A percentile compares a stretch with the other conserved stretches of the same genome.
Evolutionary conservation across 2,113 vertebrate species (phyloP).

Genomic region (Gracilinanus agilis): DNA sequence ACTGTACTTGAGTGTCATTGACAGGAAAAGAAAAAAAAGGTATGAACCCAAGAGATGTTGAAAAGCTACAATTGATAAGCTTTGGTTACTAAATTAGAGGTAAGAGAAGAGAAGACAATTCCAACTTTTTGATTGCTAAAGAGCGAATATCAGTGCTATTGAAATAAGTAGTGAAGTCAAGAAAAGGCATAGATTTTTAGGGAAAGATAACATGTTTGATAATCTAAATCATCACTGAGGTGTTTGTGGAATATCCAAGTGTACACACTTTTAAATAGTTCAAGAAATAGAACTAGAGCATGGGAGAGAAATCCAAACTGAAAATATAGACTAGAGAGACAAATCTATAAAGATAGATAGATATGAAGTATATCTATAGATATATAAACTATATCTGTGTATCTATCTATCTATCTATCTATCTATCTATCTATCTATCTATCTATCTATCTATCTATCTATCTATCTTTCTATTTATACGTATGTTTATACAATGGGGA

Average conservation of each 20-base stretch:
- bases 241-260: background rate
- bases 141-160: background rate
- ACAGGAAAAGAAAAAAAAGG: background rate
- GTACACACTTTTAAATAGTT: background rate
- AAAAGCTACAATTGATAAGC: background rate
- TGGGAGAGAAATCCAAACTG: background rate
- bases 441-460: too few relatives aligned
- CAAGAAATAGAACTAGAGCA: background rate
- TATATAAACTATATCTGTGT: too few relatives aligned
- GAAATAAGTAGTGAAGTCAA: background rate
- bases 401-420: too few relatives aligned
- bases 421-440: too few relatives aligned
- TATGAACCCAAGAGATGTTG: background rate
- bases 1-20: background rate
- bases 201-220: background rate
- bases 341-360: too few relatives aligned
- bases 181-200: background rate
- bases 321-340: background rate
- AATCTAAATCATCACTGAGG: background rate
- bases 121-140: background rate
- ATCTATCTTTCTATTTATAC: too few relatives aligned
- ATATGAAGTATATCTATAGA: too few relatives aligned
- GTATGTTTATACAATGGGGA: too few relatives aligned
- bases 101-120: background rate
- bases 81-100: background rate